phyloP scores from a whole-genome alignment of 2,888 invertebrate species.

The Phragmatobia fuliginosa region DNA sequence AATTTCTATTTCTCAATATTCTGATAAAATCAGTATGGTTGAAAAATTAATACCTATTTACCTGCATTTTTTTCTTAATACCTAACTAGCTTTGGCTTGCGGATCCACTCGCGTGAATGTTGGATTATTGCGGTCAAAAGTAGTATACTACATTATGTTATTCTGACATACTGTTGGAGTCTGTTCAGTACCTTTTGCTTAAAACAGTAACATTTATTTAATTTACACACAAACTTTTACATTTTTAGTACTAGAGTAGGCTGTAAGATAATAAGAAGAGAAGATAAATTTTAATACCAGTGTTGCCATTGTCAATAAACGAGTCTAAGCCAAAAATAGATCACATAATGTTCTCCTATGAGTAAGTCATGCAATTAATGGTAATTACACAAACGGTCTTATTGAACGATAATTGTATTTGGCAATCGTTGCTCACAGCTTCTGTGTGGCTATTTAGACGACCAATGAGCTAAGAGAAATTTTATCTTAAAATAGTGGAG shows the following conservation, averaged over 20 bases:
- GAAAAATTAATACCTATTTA: not conserved
- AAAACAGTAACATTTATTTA: too few species aligned
- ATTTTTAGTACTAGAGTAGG: too few species aligned
- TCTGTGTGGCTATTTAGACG: conserved; percentile 34
- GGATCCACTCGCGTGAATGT: too few species aligned
- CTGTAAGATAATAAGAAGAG: too few species aligned
- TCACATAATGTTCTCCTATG: conserved; percentile 27
- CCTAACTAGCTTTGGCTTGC: too few species aligned
- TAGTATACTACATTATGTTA: too few species aligned
- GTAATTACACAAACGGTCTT: conserved; percentile 46
- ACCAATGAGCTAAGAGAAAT: conserved; percentile 28
- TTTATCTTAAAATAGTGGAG: conserved; percentile 39
- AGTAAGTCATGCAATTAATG: conserved; percentile 47
- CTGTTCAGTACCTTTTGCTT: too few species aligned
- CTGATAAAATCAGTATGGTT: not conserved
- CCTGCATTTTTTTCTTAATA: too few species aligned
- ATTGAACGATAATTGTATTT: conserved; percentile 52
- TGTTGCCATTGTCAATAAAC: not conserved
- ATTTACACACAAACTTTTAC: too few species aligned
- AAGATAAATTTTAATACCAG: too few species aligned
- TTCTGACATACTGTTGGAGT: too few species aligned
- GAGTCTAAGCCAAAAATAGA: conserved; percentile 28
- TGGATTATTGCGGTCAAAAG: too few species aligned
- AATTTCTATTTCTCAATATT: not conserved
- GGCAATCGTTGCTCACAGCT: conserved; percentile 45